Conservation (phyloP, 2,113 vertebrate species). For the Alectura lathami region DNA sequence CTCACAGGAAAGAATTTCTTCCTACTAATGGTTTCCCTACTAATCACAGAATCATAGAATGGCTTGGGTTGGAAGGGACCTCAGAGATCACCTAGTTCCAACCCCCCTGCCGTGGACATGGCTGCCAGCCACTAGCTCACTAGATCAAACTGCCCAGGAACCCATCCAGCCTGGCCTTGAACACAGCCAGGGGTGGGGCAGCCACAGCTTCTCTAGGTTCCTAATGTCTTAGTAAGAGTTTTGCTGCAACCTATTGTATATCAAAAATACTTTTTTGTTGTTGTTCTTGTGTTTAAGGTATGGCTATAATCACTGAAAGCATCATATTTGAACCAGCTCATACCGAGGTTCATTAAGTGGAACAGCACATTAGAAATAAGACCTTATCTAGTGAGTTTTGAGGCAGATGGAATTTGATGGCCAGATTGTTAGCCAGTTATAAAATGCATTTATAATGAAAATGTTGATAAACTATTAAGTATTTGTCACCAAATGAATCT, state of each 20-base stretch:
- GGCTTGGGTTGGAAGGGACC: too few relatives aligned
- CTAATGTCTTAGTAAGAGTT: background rate
- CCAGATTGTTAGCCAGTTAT: background rate
- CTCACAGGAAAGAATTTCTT: too few relatives aligned
- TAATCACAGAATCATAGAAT: too few relatives aligned
- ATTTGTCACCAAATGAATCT: background rate
- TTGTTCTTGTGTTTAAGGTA: background rate
- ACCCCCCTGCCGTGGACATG: too few relatives aligned
- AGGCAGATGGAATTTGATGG: background rate
- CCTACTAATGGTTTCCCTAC: too few relatives aligned
- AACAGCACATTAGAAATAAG: background rate
- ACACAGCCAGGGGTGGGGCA: too few relatives aligned
- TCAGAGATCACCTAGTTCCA: too few relatives aligned
- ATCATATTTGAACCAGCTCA: background rate
- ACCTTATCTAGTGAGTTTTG: background rate
- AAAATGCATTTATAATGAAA: background rate
- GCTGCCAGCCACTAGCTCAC: too few relatives aligned
- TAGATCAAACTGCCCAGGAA: too few relatives aligned
- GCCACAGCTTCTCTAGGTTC: background rate
- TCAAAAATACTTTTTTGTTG: background rate
- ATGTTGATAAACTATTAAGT: background rate
- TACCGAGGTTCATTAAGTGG: background rate
- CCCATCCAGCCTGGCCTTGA: too few relatives aligned
- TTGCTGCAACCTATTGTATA: background rate
- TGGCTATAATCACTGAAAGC: background rate